Evolutionary conservation across 2,888 invertebrate species (phyloP).

Genomic region (Torymus aiolomorphi): DNA sequence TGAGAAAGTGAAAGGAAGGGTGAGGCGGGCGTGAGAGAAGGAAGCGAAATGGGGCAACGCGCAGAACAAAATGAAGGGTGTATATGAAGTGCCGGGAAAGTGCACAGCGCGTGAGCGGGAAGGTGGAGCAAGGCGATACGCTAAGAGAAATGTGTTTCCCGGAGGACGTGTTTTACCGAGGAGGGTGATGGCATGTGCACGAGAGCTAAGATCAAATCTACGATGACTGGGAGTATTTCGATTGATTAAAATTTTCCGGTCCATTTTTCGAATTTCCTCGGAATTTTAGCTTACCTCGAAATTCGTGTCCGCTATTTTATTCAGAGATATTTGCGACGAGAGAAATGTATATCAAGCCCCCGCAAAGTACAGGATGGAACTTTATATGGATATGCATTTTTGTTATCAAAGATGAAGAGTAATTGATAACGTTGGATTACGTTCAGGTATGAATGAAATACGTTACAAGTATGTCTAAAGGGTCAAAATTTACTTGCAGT

Average conservation of each 20-base stretch:
- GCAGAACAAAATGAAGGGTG: slow-evolving; percentile 30
- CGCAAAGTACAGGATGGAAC: no score
- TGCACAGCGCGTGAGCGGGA: background rate
- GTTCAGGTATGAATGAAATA: no score
- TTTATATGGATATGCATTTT: no score
- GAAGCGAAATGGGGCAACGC: slow-evolving; percentile 1
- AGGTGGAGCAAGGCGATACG: background rate
- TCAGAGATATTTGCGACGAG: no score
- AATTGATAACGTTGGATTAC: no score
- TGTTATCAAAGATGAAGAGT: no score
- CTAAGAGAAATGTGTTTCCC: slow-evolving; percentile 34
- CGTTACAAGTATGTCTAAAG: no score
- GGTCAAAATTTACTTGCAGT: no score
- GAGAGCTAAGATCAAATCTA: slow-evolving; percentile 26
- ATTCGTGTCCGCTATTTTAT: no score
- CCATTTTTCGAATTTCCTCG: slow-evolving; percentile 2
- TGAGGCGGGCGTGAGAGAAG: slow-evolving; percentile 26
- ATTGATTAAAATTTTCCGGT: slow-evolving; percentile 33
- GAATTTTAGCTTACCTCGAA: background rate
- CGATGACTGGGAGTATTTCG: slow-evolving; percentile 1
- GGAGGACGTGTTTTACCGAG: slow-evolving; percentile 17
- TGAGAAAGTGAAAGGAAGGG: slow-evolving; percentile 30
- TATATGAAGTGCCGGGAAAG: slow-evolving; percentile 2
- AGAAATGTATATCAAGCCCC: no score
- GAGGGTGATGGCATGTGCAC: slow-evolving; percentile 3